Conservation (phyloP, 2,888 invertebrate species). For the Didymodactylos carnosus region DNA sequence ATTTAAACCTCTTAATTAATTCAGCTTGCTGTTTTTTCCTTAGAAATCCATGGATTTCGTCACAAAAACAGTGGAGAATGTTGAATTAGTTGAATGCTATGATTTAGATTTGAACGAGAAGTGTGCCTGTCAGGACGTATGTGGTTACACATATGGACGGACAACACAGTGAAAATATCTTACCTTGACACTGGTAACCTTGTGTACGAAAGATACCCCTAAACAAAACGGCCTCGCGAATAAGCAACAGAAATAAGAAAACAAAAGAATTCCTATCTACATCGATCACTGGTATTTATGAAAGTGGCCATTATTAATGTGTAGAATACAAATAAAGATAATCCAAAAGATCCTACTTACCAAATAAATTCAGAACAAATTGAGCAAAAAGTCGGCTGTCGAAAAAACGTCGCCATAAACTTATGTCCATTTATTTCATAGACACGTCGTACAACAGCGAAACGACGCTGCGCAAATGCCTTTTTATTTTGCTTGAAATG, state of each 20-base stretch:
- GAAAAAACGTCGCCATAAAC: slow-evolving; percentile 96
- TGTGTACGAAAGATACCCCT: slow-evolving; percentile 1
- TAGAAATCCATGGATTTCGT: too few species aligned
- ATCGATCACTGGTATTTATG: too few species aligned
- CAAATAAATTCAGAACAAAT: slow-evolving; percentile 97
- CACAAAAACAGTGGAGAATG: too few species aligned
- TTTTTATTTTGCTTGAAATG: slow-evolving; percentile 82
- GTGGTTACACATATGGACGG: too few species aligned
- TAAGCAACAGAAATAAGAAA: not conserved
- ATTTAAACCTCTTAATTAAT: too few species aligned
- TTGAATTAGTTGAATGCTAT: too few species aligned
- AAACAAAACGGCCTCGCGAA: not conserved
- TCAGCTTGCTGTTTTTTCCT: too few species aligned
- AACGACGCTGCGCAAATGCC: slow-evolving; percentile 69
- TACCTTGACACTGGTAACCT: slow-evolving; percentile 1
- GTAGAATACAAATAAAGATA: too few species aligned
- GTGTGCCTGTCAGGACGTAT: too few species aligned
- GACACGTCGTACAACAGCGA: slow-evolving; percentile 88
- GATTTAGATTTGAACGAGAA: too few species aligned
- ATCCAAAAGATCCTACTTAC: slow-evolving; percentile 37
- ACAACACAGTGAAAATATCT: not conserved
- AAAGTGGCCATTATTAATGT: too few species aligned
- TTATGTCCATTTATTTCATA: slow-evolving; percentile 94
- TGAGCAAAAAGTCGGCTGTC: slow-evolving; percentile 97
- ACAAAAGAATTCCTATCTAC: too few species aligned